Conservation (phyloP, 2,888 invertebrate species). For the Scaeva pyrastri region DNA sequence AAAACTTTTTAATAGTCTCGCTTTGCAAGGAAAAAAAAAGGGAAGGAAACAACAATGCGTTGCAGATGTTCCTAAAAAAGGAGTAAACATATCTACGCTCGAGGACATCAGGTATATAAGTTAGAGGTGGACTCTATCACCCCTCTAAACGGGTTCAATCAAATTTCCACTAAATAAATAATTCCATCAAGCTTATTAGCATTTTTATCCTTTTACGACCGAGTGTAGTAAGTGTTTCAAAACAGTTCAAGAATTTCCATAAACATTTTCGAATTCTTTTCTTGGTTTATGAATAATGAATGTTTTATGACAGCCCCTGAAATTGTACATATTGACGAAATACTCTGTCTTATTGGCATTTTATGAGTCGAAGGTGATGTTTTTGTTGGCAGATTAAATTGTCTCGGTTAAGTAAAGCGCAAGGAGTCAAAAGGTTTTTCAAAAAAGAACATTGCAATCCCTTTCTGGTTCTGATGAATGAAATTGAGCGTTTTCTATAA, state of each 20-base stretch:
- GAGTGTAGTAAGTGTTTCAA: too few relatives aligned
- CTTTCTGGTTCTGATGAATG: conserved; percentile 47
- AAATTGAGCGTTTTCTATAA: conserved; percentile 39
- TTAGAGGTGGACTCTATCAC: background rate
- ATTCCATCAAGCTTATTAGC: conserved; percentile 28
- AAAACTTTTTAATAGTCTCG: conserved; percentile 67
- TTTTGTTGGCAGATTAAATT: conserved; percentile 32
- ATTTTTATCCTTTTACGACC: conserved; percentile 20
- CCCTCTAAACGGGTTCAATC: conserved; percentile 3
- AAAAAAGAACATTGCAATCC: conserved; percentile 33
- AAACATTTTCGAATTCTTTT: conserved; percentile 27
- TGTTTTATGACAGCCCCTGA: background rate
- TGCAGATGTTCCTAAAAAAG: conserved; percentile 37
- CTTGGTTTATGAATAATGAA: conserved; percentile 11
- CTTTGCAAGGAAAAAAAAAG: background rate
- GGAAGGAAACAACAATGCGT: conserved; percentile 14
- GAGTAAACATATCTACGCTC: background rate
- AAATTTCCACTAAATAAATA: conserved; percentile 38
- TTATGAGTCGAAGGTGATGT: background rate
- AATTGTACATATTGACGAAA: background rate
- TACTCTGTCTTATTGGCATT: background rate
- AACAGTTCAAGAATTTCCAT: conserved; percentile 3
- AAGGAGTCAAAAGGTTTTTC: conserved; percentile 31
- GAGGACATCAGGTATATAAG: background rate
- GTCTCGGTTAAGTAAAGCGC: conserved; percentile 44